Evolutionary conservation across 2,113 vertebrate species (phyloP).

Genomic region (Galeopterus variegatus): DNA sequence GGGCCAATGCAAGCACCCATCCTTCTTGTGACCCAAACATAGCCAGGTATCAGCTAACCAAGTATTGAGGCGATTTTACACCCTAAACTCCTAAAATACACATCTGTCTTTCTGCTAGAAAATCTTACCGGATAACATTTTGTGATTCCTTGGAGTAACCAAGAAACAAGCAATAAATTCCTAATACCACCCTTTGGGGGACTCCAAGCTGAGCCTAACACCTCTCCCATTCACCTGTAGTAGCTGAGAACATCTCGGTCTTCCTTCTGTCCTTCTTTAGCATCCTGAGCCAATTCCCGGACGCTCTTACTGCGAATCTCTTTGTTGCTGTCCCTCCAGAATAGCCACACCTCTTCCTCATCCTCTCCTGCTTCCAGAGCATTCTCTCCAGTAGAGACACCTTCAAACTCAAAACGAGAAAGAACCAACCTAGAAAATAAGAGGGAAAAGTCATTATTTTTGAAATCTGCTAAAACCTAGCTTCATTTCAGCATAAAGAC

Average conservation of each 20-base stretch:
- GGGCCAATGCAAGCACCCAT: rapidly evolving
- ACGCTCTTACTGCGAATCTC: constrained; percentile 97
- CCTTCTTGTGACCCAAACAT: neutral
- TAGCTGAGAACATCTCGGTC: constrained; percentile 97
- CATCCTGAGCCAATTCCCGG: constrained; percentile 97
- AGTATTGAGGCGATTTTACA: rapidly evolving
- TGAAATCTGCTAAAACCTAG: neutral
- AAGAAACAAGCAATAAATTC: neutral
- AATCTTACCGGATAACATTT: neutral
- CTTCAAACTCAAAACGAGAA: constrained; percentile 97
- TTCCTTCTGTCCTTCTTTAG: constrained; percentile 98
- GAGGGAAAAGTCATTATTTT: neutral
- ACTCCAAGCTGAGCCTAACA: rapidly evolving
- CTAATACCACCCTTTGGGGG: neutral
- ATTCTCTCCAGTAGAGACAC: constrained; percentile 90
- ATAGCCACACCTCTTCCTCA: constrained; percentile 98
- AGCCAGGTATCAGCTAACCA: rapidly evolving
- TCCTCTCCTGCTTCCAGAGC: constrained; percentile 96
- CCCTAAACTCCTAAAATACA: neutral
- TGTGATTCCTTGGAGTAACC: rapidly evolving
- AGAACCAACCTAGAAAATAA: constrained; percentile 92
- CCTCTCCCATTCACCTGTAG: constrained; percentile 91
- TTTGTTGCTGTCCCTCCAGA: constrained; percentile 97
- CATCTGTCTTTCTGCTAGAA: neutral
- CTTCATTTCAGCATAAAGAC: neutral